Evolutionary conservation across 2,888 invertebrate species (phyloP).

Genomic region (Meiosimyza platycephala): DNA sequence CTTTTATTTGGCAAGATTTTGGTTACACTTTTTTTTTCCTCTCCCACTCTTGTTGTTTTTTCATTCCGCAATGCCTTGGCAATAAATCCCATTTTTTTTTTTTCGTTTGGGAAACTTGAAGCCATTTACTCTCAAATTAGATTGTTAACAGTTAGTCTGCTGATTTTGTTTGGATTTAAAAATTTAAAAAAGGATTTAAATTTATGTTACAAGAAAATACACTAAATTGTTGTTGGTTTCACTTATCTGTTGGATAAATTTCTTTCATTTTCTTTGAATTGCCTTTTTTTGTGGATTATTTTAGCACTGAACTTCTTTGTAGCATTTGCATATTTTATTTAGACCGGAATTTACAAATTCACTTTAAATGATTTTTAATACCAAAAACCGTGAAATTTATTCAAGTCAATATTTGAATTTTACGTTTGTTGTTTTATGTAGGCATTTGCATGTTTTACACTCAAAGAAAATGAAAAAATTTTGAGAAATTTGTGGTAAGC

Average conservation of each 20-base stretch:
- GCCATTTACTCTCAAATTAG: conserved; percentile 30
- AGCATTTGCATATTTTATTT: conserved; percentile 20
- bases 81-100: conserved; percentile 6
- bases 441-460: no score
- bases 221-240: background rate
- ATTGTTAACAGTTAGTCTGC: conserved; percentile 28
- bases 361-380: background rate
- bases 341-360: conserved; percentile 1
- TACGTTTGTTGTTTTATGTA: background rate
- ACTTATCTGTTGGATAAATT: background rate
- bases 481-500: no score
- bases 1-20: background rate
- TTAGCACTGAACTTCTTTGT: conserved; percentile 11
- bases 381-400: background rate
- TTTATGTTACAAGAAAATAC: background rate
- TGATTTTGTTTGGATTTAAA: background rate
- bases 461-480: no score
- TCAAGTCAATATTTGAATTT: background rate
- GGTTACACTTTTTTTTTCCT: no score
- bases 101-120: conserved; percentile 16
- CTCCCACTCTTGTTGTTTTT: no score
- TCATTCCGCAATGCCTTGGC: background rate
- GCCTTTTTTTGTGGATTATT: background rate
- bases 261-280: background rate
- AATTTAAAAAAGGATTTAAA: conserved; percentile 13